A percentile compares a stretch with the other conserved stretches of the same genome.
phyloP scores from a whole-genome alignment of 2,113 vertebrate genomes.

The Aegypius monachus region DNA sequence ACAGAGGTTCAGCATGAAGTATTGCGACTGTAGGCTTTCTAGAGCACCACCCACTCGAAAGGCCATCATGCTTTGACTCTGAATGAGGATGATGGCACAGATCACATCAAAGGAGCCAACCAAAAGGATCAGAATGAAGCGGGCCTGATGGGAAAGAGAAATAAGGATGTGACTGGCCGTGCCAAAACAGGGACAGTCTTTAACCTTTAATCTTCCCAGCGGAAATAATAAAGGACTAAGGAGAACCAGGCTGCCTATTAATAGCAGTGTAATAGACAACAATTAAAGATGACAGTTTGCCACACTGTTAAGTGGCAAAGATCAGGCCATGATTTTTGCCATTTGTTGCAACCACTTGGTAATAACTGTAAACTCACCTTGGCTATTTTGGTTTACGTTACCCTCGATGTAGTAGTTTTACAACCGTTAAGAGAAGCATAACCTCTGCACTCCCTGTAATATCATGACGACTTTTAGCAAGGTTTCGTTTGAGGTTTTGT shows the following conservation, averaged over 20 bases:
- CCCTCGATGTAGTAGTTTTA: neutral
- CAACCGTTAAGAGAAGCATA: neutral
- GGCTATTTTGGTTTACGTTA: neutral
- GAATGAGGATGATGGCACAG: slow-evolving; percentile 74
- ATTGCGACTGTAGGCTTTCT: slow-evolving; percentile 80
- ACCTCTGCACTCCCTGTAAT: neutral
- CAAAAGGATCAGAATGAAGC: slow-evolving; percentile 76
- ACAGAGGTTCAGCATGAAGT: slow-evolving; percentile 82
- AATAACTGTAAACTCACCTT: neutral
- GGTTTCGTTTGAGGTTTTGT: neutral
- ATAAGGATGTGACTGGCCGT: neutral
- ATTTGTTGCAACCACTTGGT: neutral
- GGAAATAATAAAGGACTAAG: neutral
- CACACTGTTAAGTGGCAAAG: neutral
- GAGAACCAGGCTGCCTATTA: neutral
- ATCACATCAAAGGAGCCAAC: slow-evolving; percentile 75
- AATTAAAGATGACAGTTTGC: neutral
- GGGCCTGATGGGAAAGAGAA: slow-evolving; percentile 58
- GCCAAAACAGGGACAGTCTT: neutral
- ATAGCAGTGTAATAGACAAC: neutral
- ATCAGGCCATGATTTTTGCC: neutral
- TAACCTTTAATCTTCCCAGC: neutral
- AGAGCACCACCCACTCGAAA: slow-evolving; percentile 84
- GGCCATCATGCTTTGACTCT: slow-evolving; percentile 81
- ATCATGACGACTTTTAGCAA: neutral